phyloP scores from a whole-genome alignment of 92 coral and sea anemone genomes.

The Bergia sp. region DNA sequence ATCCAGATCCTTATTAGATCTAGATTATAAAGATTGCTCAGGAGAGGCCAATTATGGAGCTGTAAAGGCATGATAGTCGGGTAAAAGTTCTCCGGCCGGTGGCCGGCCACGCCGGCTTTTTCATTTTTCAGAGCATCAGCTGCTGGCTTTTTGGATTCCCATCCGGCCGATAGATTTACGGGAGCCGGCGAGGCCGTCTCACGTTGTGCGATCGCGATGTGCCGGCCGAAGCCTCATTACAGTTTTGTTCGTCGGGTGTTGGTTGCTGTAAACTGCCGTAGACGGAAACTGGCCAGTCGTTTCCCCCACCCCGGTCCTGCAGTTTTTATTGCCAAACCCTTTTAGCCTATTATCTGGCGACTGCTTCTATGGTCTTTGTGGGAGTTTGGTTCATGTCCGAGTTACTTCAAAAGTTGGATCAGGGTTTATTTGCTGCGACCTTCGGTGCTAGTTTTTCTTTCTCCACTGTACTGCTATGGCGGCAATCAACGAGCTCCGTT shows the following conservation, averaged over 20 bases:
- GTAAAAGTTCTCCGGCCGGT: neutral
- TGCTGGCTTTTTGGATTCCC: neutral
- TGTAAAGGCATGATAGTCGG: no score
- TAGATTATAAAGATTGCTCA: no score
- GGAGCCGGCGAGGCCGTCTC: neutral
- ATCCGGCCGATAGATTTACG: neutral
- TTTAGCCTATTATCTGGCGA: neutral
- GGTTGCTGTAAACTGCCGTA: neutral
- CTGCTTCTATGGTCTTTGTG: neutral
- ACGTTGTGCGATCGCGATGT: neutral
- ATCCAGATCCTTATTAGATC: no score
- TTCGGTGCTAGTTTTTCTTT: neutral
- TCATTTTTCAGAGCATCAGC: neutral
- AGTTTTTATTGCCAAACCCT: neutral
- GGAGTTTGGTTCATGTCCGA: neutral
- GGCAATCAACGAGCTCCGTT: neutral
- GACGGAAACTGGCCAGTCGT: neutral
- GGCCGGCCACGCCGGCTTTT: neutral
- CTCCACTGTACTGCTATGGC: neutral
- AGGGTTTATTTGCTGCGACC: neutral
- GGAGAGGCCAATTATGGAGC: no score
- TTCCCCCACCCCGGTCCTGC: neutral
- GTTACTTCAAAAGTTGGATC: neutral
- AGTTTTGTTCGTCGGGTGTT: neutral
- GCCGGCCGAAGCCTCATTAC: neutral